These are phyloP conservation scores for Candoia aspera DNA, from an alignment of 2,113 vertebrate species.

Conservation along the genomic window DNA sequence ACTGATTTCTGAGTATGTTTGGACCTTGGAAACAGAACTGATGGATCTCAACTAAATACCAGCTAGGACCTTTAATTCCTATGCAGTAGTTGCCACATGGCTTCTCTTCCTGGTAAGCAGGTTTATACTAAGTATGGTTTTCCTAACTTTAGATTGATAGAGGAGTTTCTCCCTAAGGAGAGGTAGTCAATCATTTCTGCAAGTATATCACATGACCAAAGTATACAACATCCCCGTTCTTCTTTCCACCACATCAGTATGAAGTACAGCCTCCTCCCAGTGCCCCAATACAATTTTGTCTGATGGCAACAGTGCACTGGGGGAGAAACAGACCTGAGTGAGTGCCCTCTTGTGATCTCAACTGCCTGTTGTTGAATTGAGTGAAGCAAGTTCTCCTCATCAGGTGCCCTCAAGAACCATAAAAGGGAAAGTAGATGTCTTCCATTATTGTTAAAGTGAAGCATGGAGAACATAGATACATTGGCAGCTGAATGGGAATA, in stretches of 20 bases:
- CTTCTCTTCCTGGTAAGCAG: neutral
- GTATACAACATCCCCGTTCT: neutral
- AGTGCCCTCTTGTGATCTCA: neutral
- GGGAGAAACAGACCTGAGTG: neutral
- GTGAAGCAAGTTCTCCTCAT: slow-evolving; percentile 43
- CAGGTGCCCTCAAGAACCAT: slow-evolving; percentile 42
- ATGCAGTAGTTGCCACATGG: neutral
- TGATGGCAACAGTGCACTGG: neutral
- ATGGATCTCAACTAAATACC: neutral
- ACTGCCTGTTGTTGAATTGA: neutral
- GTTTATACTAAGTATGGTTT: neutral
- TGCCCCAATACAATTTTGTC: neutral
- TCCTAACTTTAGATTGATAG: neutral
- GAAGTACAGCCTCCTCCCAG: too few species aligned
- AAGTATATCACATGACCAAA: neutral
- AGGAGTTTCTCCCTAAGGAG: neutral
- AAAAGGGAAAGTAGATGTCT: neutral
- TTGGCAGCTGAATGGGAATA: slow-evolving; percentile 48
- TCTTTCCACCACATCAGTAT: neutral
- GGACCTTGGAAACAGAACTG: neutral
- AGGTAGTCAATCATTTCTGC: neutral
- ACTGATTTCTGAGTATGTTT: neutral
- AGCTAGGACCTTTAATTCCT: neutral
- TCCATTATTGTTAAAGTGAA: slow-evolving; percentile 58
- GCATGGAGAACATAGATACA: slow-evolving; percentile 49